phyloP scores from a whole-genome alignment of 2,888 invertebrate species.

The Eupithecia subfuscata region DNA sequence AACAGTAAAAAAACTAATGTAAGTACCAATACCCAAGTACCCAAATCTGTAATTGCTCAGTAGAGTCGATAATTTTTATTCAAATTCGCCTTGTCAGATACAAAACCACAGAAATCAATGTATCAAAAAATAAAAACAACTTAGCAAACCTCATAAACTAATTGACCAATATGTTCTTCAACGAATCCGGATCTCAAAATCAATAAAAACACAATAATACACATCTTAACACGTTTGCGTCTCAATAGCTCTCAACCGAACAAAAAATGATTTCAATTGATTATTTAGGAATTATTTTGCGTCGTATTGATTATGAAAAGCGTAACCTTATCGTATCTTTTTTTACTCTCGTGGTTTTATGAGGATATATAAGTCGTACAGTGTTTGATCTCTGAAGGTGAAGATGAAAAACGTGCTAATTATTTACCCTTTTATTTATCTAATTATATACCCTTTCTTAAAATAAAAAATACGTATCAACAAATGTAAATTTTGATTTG shows the following conservation, averaged over 20 bases:
- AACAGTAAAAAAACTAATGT: too few species aligned
- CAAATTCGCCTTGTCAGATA: not conserved
- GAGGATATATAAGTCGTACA: not conserved
- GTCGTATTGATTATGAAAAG: conserved; percentile 21
- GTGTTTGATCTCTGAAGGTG: conserved; percentile 18
- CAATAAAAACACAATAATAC: conserved; percentile 42
- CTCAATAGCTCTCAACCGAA: conserved; percentile 30
- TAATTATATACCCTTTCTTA: not conserved
- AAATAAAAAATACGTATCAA: not conserved
- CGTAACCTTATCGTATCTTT: conserved; percentile 38
- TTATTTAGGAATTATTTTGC: conserved; percentile 31
- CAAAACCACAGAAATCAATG: not conserved
- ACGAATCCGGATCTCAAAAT: conserved; percentile 38
- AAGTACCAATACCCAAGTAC: too few species aligned
- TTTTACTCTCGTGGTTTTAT: conserved; percentile 26
- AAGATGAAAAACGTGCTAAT: not conserved
- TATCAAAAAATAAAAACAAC: not conserved
- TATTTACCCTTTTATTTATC: not conserved
- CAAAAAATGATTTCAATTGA: conserved; percentile 44
- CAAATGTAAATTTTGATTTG: too few species aligned
- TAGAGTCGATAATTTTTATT: not conserved
- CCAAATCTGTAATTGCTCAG: not conserved
- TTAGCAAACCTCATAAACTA: conserved; percentile 14
- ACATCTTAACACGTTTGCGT: conserved; percentile 40
- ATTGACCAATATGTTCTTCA: conserved; percentile 40